Conservation (phyloP, 2,888 invertebrate species). For the Bedellia somnulentella region DNA sequence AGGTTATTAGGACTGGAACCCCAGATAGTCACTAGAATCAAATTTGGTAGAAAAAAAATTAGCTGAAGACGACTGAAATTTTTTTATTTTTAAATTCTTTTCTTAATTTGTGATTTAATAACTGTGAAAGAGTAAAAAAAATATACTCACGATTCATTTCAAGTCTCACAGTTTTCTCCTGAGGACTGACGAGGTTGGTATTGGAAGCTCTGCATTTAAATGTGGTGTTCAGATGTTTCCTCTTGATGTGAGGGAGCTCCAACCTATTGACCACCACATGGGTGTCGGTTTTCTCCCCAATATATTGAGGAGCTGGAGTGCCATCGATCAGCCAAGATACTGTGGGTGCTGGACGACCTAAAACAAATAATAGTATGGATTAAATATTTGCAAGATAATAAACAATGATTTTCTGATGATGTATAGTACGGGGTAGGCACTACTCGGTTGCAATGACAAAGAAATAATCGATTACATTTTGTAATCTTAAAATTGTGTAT, state of each 20-base stretch:
- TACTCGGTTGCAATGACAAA: too few species aligned
- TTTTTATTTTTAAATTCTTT: too few species aligned
- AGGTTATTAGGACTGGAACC: too few species aligned
- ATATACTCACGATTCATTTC: slow-evolving; percentile 79
- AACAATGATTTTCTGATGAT: neutral
- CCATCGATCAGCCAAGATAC: slow-evolving; percentile 84
- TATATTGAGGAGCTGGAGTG: slow-evolving; percentile 70
- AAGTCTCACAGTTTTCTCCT: slow-evolving; percentile 79
- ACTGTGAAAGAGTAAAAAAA: too few species aligned
- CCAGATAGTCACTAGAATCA: too few species aligned
- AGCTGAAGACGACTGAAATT: too few species aligned
- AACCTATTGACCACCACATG: slow-evolving; percentile 80
- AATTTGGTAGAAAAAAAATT: too few species aligned
- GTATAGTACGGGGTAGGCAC: too few species aligned
- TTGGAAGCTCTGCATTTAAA: slow-evolving; percentile 88
- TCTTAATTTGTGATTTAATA: too few species aligned
- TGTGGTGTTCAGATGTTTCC: slow-evolving; percentile 80
- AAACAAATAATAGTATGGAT: slow-evolving; percentile 1
- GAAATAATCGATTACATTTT: too few species aligned
- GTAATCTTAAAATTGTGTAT: too few species aligned
- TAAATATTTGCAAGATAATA: neutral
- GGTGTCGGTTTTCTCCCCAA: slow-evolving; percentile 68
- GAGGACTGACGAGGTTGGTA: slow-evolving; percentile 82
- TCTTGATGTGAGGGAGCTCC: slow-evolving; percentile 70
- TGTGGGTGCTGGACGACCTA: slow-evolving; percentile 82